Base-by-base conservation (phyloP, 2,888 invertebrate species). In the Neoaliturus tenellus region DNA sequence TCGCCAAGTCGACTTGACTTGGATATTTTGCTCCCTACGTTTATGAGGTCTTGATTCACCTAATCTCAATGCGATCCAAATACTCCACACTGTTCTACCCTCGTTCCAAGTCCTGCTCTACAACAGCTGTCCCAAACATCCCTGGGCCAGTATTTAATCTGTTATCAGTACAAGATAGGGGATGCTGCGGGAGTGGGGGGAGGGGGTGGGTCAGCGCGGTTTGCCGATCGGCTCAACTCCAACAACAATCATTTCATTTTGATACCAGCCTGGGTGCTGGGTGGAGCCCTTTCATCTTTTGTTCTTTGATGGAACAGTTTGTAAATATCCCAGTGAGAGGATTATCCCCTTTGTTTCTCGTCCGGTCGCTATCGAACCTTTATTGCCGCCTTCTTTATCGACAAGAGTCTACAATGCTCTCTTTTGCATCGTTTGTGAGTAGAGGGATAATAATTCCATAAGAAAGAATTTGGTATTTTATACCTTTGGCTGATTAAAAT, bases 301-400 rank as follows among this genome's bases (percentile, higher is more conserved):
- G 69, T 69, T 69, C 69, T 69, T 69, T 69, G 69, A 69, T 20
- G 39, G 69, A 33, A 39, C 69, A 69, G 69, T 69, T 69, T 69
- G 69, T 69, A 69, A 69, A 69, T 69, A 69, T 69, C 39, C 69
- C 20, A 39, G 69, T 39, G 62, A 62, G 51, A 28, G 69, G 69
- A 69, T 69, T 6, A 69, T 69, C 69, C 67, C 20, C 39, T 69
- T 69, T 69, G 69, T 69, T 69, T 39, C 39, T 6, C 69, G 69
- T 35, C 35, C 35, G 39, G 69, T 39, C 39, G 69, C 39, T 35
- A 39, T 69, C 69, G 39, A 39, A 10, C 20, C 69, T 69, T 69
- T 69, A 69, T 69, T 69, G 69, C 69, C 28, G 28, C 62, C 51
- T 51, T 23, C 51, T 51, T 51, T 10, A 51, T 51, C 51, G 51